Conservation (phyloP, 92 coral and sea anemone species). For the Phenganax stokvisi region DNA sequence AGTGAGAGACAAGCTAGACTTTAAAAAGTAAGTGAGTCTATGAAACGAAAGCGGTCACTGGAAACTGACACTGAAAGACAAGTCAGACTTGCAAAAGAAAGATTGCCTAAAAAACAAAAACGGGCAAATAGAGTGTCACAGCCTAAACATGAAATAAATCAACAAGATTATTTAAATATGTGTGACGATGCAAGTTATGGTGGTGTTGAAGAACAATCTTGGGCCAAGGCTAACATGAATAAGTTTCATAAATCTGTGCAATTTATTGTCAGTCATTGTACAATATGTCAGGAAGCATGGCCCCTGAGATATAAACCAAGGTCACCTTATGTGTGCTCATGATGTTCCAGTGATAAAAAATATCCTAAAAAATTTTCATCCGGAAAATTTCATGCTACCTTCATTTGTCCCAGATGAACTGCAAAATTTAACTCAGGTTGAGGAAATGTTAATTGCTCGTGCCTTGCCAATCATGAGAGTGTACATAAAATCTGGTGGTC, state of each 20-base stretch:
- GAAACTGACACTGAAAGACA: slow-evolving; percentile 21
- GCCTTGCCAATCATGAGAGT: slow-evolving; percentile 53
- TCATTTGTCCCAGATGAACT: slow-evolving; percentile 45
- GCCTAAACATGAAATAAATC: not conserved
- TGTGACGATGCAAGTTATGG: not conserved
- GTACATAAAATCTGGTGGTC: slow-evolving; percentile 64
- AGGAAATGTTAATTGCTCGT: slow-evolving; percentile 55
- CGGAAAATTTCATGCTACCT: slow-evolving; percentile 32
- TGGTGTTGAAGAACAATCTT: slow-evolving; percentile 10
- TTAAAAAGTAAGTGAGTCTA: not conserved
- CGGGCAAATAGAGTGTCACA: not conserved
- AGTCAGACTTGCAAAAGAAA: slow-evolving; percentile 15
- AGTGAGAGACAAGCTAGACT: slow-evolving; percentile 3
- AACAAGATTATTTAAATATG: not conserved
- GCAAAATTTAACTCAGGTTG: slow-evolving; percentile 47
- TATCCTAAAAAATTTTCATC: slow-evolving; percentile 31
- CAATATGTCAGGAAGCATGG: slow-evolving; percentile 46
- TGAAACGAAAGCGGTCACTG: not conserved
- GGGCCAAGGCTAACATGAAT: slow-evolving; percentile 50
- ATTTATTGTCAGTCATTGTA: slow-evolving; percentile 37
- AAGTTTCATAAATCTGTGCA: slow-evolving; percentile 45
- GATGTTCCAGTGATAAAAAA: slow-evolving; percentile 39
- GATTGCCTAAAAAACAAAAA: not conserved
- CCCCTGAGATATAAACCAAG: slow-evolving; percentile 14
- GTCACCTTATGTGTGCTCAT: too few relatives aligned